Conservation (phyloP, 2,888 invertebrate species). For the Ectemnius cavifrons region DNA sequence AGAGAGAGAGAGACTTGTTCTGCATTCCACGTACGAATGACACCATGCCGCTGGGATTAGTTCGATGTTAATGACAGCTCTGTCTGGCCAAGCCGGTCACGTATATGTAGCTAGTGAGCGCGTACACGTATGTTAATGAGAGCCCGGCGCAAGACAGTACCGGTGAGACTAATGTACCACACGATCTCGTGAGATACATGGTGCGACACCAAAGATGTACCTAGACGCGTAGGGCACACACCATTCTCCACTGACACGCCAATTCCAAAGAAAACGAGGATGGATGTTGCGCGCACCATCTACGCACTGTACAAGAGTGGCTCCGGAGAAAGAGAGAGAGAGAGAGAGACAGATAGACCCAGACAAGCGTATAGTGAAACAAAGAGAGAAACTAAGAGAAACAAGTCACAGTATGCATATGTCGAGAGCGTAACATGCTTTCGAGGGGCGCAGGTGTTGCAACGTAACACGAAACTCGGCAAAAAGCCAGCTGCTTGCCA, state of each 20-base stretch:
- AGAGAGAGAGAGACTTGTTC: too few species aligned
- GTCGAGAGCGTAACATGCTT: slow-evolving; percentile 13
- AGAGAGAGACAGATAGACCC: too few species aligned
- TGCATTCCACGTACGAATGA: too few species aligned
- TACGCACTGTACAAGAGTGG: neutral
- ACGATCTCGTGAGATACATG: slow-evolving; percentile 10
- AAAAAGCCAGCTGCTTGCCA: slow-evolving; percentile 5
- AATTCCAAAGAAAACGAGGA: slow-evolving; percentile 3
- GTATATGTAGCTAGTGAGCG: too few species aligned
- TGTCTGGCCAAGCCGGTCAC: too few species aligned
- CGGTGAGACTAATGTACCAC: slow-evolving; percentile 26
- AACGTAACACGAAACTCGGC: slow-evolving; percentile 9
- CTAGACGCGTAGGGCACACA: slow-evolving; percentile 12
- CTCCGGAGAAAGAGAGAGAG: too few species aligned
- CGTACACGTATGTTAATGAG: slow-evolving; percentile 19
- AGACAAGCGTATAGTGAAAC: too few species aligned
- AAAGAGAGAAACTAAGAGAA: too few species aligned
- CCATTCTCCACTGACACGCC: too few species aligned
- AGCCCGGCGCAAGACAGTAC: slow-evolving; percentile 34
- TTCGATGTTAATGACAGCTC: too few species aligned
- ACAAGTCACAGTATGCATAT: slow-evolving; percentile 27
- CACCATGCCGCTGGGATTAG: too few species aligned
- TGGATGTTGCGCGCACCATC: slow-evolving; percentile 14
- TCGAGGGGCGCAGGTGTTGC: slow-evolving; percentile 29
- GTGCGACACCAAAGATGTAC: neutral